Percentiles rank a stretch among this genome's conserved stretches.
These are phyloP conservation scores for Sminthurinus aureus DNA, from an alignment of 2,888 invertebrate species.

Conservation along the genomic window DNA sequence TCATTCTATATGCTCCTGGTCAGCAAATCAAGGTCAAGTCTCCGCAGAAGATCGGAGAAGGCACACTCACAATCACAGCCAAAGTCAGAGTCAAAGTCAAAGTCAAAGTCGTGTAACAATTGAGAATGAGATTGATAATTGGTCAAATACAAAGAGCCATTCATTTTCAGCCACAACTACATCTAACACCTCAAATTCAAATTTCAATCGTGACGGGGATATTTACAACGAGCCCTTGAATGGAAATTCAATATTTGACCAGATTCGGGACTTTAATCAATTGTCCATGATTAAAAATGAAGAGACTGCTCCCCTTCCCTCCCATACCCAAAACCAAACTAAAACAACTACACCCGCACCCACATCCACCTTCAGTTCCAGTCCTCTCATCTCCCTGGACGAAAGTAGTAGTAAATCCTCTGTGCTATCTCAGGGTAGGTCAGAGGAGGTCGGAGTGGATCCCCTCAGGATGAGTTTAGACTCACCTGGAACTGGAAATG, in stretches of 20 bases:
- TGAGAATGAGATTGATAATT: background rate
- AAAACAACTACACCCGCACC: background rate
- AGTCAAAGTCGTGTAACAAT: too few relatives aligned
- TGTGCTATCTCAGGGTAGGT: too few relatives aligned
- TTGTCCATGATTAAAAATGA: constrained; percentile 28
- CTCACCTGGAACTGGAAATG: too few relatives aligned
- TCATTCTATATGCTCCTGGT: background rate
- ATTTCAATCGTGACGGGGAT: background rate
- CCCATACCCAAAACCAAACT: background rate
- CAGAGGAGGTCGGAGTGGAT: too few relatives aligned
- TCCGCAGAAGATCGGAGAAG: too few relatives aligned
- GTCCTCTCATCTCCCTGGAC: background rate
- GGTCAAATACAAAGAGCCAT: background rate
- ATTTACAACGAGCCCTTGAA: background rate
- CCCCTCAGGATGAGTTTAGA: too few relatives aligned
- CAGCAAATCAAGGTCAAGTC: background rate
- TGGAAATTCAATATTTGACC: constrained; percentile 29
- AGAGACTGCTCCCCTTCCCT: background rate
- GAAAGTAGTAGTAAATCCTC: background rate
- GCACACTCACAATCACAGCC: too few relatives aligned
- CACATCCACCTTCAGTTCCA: background rate
- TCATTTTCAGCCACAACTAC: background rate
- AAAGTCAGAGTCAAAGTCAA: too few relatives aligned
- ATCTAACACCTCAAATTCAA: background rate
- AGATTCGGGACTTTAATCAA: constrained; percentile 34